A percentile compares a stretch with the other conserved stretches of the same genome.
Evolutionary conservation across 2,797 vertebrate species (phyloP).

Genomic region (Lagorchestes hirsutus): DNA sequence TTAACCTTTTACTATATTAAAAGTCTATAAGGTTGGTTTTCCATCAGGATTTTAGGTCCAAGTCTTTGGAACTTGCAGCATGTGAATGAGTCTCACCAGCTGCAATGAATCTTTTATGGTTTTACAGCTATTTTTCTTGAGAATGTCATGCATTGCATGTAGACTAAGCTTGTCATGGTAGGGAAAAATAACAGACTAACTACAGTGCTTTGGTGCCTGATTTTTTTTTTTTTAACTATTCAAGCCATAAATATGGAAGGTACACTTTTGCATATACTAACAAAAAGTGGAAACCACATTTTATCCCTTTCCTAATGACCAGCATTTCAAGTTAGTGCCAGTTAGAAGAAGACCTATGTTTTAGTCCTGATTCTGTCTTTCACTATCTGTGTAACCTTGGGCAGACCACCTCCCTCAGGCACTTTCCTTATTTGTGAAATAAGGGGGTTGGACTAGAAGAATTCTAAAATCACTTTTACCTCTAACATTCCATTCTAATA

Average conservation of each 20-base stretch:
- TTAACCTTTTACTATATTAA: conserved; percentile 70
- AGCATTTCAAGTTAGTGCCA: background rate
- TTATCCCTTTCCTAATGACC: conserved; percentile 34
- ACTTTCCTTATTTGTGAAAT: background rate
- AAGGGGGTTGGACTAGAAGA: background rate
- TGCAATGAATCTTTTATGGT: conserved; percentile 67
- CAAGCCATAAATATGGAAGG: conserved; percentile 21
- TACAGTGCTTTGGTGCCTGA: background rate
- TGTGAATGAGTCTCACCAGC: conserved; percentile 74
- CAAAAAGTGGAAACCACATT: conserved; percentile 35
- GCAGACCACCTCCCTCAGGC: background rate
- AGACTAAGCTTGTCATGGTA: conserved; percentile 29
- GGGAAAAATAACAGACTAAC: background rate
- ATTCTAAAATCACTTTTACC: background rate
- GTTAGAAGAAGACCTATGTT: background rate
- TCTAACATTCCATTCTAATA: background rate
- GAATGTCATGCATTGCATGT: conserved; percentile 40
- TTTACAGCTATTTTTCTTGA: conserved; percentile 66
- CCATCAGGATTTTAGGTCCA: conserved; percentile 75
- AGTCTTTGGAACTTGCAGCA: conserved; percentile 74
- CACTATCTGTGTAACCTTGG: background rate
- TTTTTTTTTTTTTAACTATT: background rate
- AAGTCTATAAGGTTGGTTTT: conserved; percentile 79
- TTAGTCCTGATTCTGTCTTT: background rate
- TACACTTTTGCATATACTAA: conserved; percentile 16